Conservation (phyloP, 53 echinoderm and acorn worm species). For the Holothuria scabra region DNA sequence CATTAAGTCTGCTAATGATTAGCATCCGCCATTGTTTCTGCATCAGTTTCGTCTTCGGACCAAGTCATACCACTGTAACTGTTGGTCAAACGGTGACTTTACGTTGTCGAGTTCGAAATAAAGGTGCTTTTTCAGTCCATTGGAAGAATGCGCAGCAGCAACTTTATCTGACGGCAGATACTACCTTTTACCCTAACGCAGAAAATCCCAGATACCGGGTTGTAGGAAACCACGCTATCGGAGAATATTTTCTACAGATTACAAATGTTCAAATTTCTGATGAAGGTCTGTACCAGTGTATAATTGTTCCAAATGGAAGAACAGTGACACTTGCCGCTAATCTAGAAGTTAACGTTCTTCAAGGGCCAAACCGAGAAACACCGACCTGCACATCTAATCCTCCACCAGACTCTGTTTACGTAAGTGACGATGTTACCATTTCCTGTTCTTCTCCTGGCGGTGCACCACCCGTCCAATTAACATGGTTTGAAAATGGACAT, state of each 20-base stretch:
- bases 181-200: constrained; percentile 7
- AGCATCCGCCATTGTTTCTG: too few species aligned
- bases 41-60: background rate
- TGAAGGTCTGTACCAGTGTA: constrained; percentile 16
- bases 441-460: constrained; percentile 14
- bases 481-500: constrained; percentile 28
- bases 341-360: background rate
- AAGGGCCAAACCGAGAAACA: background rate
- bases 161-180: constrained; percentile 1
- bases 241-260: constrained; percentile 12
- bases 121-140: constrained; percentile 13
- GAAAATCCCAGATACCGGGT: background rate
- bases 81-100: constrained; percentile 1
- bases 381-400: constrained; percentile 1
- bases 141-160: background rate
- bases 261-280: background rate
- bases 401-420: background rate
- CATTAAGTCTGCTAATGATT: too few species aligned
- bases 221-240: constrained; percentile 2
- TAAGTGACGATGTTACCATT: background rate
- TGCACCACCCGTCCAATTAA: background rate
- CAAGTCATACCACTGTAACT: background rate
- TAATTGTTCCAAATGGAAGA: background rate
- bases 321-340: background rate
- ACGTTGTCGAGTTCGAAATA: background rate